phyloP scores from a whole-genome alignment of 2,113 vertebrate genomes.

The Anser brachyrhynchus region DNA sequence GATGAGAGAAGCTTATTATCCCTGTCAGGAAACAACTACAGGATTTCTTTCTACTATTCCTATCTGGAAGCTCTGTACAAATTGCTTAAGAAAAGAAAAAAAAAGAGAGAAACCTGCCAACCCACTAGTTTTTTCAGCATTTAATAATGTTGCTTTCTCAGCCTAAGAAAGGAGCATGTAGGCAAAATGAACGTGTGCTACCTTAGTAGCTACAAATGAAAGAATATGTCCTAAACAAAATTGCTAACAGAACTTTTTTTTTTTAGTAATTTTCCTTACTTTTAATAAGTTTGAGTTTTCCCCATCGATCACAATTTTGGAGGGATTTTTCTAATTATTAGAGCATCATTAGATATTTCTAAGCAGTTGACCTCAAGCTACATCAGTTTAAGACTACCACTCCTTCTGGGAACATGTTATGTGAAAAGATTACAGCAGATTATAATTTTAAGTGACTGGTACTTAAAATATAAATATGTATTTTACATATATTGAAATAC shows the following conservation, averaged over 20 bases:
- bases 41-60: background rate
- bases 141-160: background rate
- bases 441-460: background rate
- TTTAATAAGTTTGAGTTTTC: background rate
- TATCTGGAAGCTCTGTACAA: background rate
- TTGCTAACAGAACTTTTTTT: background rate
- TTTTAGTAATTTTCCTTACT: background rate
- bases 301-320: background rate
- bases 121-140: background rate
- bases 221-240: background rate
- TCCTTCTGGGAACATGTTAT: background rate
- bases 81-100: background rate
- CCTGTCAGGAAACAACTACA: background rate
- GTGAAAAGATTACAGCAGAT: background rate
- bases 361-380: background rate
- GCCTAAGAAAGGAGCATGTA: background rate
- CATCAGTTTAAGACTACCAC: background rate
- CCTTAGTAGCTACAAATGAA: background rate
- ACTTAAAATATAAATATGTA: background rate
- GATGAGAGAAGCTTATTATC: background rate
- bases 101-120: background rate
- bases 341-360: background rate
- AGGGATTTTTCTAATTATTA: background rate
- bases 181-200: background rate
- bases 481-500: background rate